These are phyloP conservation scores for Ophion obscuratus DNA, from an alignment of 2,888 invertebrate species.

Conservation along the genomic window DNA sequence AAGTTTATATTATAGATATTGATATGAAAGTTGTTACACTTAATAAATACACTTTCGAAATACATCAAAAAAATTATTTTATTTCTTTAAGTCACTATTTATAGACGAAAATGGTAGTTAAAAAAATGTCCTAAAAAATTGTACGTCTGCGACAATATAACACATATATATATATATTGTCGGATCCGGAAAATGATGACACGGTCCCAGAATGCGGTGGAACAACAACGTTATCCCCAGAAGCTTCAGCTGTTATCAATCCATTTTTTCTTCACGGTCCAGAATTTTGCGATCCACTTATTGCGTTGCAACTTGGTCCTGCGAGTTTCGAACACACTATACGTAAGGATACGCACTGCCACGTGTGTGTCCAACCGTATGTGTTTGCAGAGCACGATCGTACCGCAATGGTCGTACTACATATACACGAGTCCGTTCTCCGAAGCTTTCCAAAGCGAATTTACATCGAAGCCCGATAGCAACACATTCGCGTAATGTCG, in stretches of 20 bases:
- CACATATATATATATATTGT: no score
- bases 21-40: no score
- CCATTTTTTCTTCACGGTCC: background rate
- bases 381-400: background rate
- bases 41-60: no score
- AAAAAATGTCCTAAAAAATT: no score
- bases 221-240: background rate
- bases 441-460: constrained; percentile 62
- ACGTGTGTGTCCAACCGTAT: background rate
- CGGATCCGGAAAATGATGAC: no score
- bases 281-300: background rate
- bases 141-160: no score
- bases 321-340: background rate
- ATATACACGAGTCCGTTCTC: background rate
- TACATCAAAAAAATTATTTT: no score
- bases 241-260: background rate
- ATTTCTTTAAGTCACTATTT: no score
- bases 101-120: no score
- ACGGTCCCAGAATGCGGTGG: no score
- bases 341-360: background rate
- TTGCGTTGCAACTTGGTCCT: background rate
- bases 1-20: no score
- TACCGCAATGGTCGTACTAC: background rate
- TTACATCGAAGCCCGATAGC: constrained; percentile 53
- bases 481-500: constrained; percentile 36